Evolutionary conservation across 2,113 vertebrate species (phyloP).

Genomic region (Crotalus horridus): DNA sequence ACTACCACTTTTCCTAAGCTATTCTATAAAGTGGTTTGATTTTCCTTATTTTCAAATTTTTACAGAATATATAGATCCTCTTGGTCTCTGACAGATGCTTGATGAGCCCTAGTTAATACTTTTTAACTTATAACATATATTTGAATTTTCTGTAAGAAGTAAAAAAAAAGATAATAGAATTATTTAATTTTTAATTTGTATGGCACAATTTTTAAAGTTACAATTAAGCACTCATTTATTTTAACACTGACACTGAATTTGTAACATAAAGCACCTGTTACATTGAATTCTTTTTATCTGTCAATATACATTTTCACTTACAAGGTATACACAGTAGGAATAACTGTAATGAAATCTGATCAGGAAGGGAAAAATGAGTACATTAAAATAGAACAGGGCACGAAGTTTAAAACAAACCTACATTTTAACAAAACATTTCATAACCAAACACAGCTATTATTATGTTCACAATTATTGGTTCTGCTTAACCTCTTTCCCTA

Average conservation of each 20-base stretch:
- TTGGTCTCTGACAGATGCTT: neutral
- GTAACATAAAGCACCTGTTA: neutral
- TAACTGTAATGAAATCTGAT: neutral
- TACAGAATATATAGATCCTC: neutral
- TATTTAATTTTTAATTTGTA: neutral
- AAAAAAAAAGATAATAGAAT: neutral
- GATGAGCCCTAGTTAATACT: neutral
- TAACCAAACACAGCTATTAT: constrained; percentile 24
- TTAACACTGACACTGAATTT: neutral
- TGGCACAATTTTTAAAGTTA: neutral
- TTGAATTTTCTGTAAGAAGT: neutral
- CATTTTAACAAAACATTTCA: constrained; percentile 37
- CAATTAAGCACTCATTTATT: neutral
- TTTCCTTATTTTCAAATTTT: neutral
- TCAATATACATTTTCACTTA: neutral
- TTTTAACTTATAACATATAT: neutral
- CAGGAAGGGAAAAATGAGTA: constrained; percentile 1
- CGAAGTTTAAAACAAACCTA: constrained; percentile 56
- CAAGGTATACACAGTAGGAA: constrained; percentile 4
- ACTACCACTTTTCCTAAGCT: neutral
- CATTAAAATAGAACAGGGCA: constrained; percentile 25
- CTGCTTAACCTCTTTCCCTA: constrained; percentile 10
- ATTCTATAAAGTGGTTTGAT: neutral
- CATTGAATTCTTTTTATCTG: neutral
- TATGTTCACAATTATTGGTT: constrained; percentile 31